phyloP scores from a whole-genome alignment of 2,113 vertebrate species.

The Pungitius pungitius region DNA sequence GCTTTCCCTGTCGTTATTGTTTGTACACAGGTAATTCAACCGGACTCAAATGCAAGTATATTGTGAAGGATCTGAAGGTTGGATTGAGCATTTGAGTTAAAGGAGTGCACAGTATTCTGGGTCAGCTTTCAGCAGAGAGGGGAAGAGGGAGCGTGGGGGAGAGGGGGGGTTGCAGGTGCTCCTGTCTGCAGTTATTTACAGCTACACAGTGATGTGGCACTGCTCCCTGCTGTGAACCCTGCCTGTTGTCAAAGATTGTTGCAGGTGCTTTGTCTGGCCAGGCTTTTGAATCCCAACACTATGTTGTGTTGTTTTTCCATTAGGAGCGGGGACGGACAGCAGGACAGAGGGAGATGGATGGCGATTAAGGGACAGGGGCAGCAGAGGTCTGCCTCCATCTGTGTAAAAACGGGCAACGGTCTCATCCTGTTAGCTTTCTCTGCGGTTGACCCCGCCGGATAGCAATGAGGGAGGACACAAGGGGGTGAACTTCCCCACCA shows the following conservation, averaged over 20 bases:
- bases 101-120: neutral
- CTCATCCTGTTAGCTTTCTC: constrained; percentile 56
- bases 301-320: constrained; percentile 17
- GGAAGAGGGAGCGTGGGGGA: neutral
- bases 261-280: constrained; percentile 62
- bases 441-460: constrained; percentile 53
- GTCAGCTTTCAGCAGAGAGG: constrained; percentile 28
- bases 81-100: neutral
- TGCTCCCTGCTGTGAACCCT: constrained; percentile 47
- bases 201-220: constrained; percentile 29
- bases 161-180: constrained; percentile 42
- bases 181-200: constrained; percentile 46
- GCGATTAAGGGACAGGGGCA: constrained; percentile 61
- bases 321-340: constrained; percentile 33
- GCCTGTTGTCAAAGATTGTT: constrained; percentile 51
- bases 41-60: constrained; percentile 2
- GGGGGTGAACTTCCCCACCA: constrained; percentile 51
- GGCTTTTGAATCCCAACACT: constrained; percentile 18
- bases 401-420: constrained; percentile 61
- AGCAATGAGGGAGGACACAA: constrained; percentile 32
- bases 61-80: constrained; percentile 1
- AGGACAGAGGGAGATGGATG: constrained; percentile 50
- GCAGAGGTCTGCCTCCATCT: constrained; percentile 78
- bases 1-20: neutral
- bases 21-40: constrained; percentile 27